A percentile compares a stretch with the other conserved stretches of the same genome.
Evolutionary conservation across 64 coral and sea anemone species (phyloP).

Genomic region (Cladopsammia gracilis): DNA sequence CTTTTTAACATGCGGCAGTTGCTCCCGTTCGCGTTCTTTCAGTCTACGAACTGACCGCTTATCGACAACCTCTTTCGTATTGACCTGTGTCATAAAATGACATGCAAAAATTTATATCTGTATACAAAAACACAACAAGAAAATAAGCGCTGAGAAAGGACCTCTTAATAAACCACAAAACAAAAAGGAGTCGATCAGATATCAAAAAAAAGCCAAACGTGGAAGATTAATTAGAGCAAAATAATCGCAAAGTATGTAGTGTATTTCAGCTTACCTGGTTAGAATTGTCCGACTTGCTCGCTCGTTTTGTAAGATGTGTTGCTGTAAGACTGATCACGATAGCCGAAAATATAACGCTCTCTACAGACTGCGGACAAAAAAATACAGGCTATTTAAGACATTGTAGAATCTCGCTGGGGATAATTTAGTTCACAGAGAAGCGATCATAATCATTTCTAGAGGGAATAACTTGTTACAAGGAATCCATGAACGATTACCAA

Average conservation of each 20-base stretch:
- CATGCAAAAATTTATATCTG: too few relatives aligned
- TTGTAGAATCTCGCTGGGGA: background rate
- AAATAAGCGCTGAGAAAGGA: background rate
- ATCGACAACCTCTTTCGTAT: slow-evolving; percentile 45
- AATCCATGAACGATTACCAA: background rate
- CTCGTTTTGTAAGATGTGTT: slow-evolving; percentile 97
- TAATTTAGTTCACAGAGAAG: background rate
- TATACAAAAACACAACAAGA: background rate
- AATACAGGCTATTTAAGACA: slow-evolving; percentile 21
- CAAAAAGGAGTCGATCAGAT: background rate
- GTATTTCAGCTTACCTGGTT: slow-evolving; percentile 78
- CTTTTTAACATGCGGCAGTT: slow-evolving; percentile 13
- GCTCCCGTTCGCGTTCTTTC: slow-evolving; percentile 68
- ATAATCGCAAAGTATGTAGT: background rate
- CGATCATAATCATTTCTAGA: background rate
- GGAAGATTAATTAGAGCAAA: background rate
- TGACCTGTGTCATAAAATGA: background rate
- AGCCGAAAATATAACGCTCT: slow-evolving; percentile 99
- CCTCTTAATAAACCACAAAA: background rate
- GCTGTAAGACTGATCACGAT: slow-evolving; percentile 99
- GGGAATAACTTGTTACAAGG: background rate
- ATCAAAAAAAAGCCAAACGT: background rate
- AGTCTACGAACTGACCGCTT: slow-evolving; percentile 51
- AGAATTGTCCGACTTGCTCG: slow-evolving; percentile 85
- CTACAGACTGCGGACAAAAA: slow-evolving; percentile 77